Evolutionary conservation across 2,888 invertebrate species (phyloP).

Genomic region (Melinaea marsaeus): DNA sequence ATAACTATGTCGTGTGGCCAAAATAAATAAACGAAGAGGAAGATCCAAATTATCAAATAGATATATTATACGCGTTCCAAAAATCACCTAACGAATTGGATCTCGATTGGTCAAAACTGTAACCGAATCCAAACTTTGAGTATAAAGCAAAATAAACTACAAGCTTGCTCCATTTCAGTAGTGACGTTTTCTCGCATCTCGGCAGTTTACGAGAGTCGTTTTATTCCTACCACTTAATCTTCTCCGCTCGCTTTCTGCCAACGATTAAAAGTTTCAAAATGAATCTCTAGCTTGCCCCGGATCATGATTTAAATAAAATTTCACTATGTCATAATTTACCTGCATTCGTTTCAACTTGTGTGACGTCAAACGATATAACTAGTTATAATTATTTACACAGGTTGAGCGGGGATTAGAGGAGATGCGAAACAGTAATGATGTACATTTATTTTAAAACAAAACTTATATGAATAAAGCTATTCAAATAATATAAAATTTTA

Average conservation of each 20-base stretch:
- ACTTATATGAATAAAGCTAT: too few species aligned
- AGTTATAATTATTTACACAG: constrained; percentile 11
- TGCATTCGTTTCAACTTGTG: constrained; percentile 19
- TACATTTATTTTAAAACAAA: too few species aligned
- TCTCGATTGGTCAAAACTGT: constrained; percentile 24
- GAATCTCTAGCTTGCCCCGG: constrained; percentile 24
- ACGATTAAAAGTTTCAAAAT: constrained; percentile 34
- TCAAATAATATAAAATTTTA: too few species aligned
- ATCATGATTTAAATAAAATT: constrained; percentile 31
- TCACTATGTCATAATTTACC: constrained; percentile 22
- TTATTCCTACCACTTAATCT: constrained; percentile 28
- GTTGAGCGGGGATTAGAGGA: too few species aligned
- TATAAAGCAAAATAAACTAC: constrained; percentile 25
- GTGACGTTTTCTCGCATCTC: constrained; percentile 16
- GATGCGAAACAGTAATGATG: too few species aligned
- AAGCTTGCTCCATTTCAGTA: constrained; percentile 15
- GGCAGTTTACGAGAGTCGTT: constrained; percentile 19
- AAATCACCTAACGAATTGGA: constrained; percentile 25
- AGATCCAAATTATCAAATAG: too few species aligned
- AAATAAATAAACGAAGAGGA: too few species aligned
- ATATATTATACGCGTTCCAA: constrained; percentile 3
- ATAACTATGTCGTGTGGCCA: neutral
- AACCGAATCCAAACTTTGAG: constrained; percentile 14
- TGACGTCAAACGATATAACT: constrained; percentile 27
- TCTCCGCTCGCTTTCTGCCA: constrained; percentile 20